A percentile compares a stretch with the other conserved stretches of the same genome.
Evolutionary conservation across 1,140 invertebrate genomes (phyloP).

Genomic region (Solenopsis fugax): DNA sequence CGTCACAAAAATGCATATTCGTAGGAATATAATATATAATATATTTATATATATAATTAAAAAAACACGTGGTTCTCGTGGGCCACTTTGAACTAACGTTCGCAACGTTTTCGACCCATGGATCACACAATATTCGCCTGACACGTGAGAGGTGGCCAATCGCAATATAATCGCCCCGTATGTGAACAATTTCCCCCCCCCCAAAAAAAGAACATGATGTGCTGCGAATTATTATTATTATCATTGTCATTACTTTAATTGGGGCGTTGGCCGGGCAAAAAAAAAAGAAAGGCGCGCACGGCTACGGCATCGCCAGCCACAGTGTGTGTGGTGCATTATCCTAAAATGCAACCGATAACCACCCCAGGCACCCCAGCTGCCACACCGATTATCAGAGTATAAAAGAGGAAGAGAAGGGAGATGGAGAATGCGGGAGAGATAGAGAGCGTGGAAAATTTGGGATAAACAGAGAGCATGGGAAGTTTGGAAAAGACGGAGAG

Average conservation of each 20-base stretch:
- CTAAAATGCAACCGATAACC: conserved; percentile 83
- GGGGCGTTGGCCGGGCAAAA: conserved; percentile 82
- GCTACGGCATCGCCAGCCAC: conserved; percentile 83
- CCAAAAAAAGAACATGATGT: conserved; percentile 80
- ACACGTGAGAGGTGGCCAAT: conserved; percentile 80
- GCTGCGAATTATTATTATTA: conserved; percentile 74
- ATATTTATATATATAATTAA: conserved; percentile 90
- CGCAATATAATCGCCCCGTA: conserved; percentile 79
- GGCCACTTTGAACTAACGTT: conserved; percentile 80
- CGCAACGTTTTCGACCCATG: conserved; percentile 77
- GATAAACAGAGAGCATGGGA: too few species aligned
- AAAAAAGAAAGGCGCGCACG: conserved; percentile 77
- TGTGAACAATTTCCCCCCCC: conserved; percentile 65
- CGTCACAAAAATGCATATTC: conserved; percentile 91
- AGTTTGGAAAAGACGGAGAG: neutral
- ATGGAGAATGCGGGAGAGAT: neutral
- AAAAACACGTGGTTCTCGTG: conserved; percentile 80
- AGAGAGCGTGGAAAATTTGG: too few species aligned
- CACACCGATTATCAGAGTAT: conserved; percentile 74
- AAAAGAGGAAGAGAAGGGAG: conserved; percentile 62
- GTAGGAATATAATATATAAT: conserved; percentile 93
- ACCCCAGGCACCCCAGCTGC: conserved; percentile 78
- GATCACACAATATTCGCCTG: conserved; percentile 85
- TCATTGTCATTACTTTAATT: conserved; percentile 60
- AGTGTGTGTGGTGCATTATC: conserved; percentile 84